Base-by-base conservation (phyloP, 30 jellyfish, hydroid and myxozoan genomes). In the Aurelia coerulea region DNA sequence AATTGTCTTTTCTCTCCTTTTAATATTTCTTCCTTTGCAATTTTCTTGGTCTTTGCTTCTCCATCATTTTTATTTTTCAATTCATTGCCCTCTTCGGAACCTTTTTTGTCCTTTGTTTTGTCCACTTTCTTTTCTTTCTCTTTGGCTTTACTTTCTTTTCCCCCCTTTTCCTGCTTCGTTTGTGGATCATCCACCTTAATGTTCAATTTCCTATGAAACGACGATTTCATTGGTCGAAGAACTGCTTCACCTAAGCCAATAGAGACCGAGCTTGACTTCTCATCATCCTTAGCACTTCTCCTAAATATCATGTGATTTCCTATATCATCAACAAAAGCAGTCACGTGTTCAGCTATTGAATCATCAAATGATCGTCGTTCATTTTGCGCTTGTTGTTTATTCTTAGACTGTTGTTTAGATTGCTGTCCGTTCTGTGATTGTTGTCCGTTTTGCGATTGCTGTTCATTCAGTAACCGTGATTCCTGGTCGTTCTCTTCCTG, bases 1-100 rank as follows among this genome's bases (percentile, higher is more conserved):
- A 84, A 32, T 50, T 84, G 93, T 64, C 93, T 73, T 52, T 77
- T 73, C 9, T 73, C 93, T 13, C 88, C 93, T 65, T 62, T 62
- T 49, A 23, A 1, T 19, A 41, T 29, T 53, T 84, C 83, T n/a
- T 50, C 23, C 18, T 74, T 74, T 41, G 39, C 18, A 33, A 32
- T 1, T 66, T 41, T 70, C 11, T 29, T 37, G 2, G 15, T 54
- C 34, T 51, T 16, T 5, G 18, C 29, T n/a, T 49, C 65, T 5
- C 34, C 81, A 34, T 80, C 74, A 29, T 32, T 39, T 60, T 41
- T 71, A 46, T 46, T 46, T 46, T 46, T 46, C 13, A 46, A 46
- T 41, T 39, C 65, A 4, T 34, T 71, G 37, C 64, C 14, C 2
- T 71, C 49, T 3, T 42, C 68, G 7, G 56, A 46, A 46, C 6